Evolutionary conservation across 2,113 vertebrate species (phyloP), one percentile per base, ranked within the genome.

Genomic region (Ophiodon elongatus): DNA sequence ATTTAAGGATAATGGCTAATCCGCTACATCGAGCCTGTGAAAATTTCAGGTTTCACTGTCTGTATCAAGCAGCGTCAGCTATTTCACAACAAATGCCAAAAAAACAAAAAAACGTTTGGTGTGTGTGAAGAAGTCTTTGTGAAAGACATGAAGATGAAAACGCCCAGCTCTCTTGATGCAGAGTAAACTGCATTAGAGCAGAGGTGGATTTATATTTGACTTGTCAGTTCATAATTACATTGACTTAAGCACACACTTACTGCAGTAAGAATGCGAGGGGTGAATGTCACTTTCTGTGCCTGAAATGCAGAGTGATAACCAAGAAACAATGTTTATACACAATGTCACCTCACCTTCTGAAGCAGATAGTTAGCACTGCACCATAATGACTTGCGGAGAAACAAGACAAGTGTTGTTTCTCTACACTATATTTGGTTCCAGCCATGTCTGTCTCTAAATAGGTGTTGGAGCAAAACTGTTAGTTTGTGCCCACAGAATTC

Each of bases 1-100:
- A 93, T 91, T 95, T 95, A 95, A 83, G 87, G 91, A 95, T 94
- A 93, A 94, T 92, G 80, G 93, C 87, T 88, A 92, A 94, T 93
- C 86, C 19, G 25, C 87, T 69, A 93, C 90, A 91, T 88, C 73
- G 84, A 91, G 81, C 71, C 76, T 67, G 76, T 59, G 80, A 77
- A 92, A 93, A 93, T 93, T 45, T 86, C n/a, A 89, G 88, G 88
- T 88, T 87, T 82, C 62, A 57, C 80, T 35, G 83, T 91, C 90
- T 94, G 70, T 63, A 68, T 85, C 78, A 80, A 79, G 68, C 88
- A 81, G 79, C 67, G 21, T 82, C 77, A 86, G 82, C 81, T 72
- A 29, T 88, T 92, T 90, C 65, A 82, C 59, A 82, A 79, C 56
- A 79, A 84, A 86, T 27, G 27, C 27, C 73, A 43, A 31, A 43